Evolutionary conservation across 1,140 invertebrate genomes (phyloP).

Genomic region (Pissodes strobi): DNA sequence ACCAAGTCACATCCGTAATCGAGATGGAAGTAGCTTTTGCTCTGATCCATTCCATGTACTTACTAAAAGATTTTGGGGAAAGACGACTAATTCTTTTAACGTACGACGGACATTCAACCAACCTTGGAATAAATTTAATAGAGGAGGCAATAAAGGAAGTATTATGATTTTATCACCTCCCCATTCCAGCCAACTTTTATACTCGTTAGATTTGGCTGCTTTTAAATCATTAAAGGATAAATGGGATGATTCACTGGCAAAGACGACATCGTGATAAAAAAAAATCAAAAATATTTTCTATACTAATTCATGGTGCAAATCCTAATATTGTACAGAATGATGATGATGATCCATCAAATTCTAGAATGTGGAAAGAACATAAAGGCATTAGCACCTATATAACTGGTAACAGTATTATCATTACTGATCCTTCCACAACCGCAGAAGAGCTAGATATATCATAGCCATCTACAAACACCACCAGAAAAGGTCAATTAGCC

Average conservation of each 20-base stretch:
- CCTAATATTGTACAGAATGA: background rate
- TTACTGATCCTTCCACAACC: background rate
- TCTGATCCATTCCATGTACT: too few species aligned
- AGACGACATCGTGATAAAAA: background rate
- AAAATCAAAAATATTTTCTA: background rate
- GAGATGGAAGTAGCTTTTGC: too few species aligned
- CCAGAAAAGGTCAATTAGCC: too few species aligned
- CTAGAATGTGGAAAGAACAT: background rate
- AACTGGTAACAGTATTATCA: background rate
- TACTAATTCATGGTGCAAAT: background rate
- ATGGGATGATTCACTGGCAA: background rate
- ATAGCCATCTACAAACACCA: background rate
- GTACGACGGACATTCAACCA: background rate
- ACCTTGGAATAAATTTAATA: background rate
- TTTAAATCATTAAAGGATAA: background rate
- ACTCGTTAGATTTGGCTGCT: background rate
- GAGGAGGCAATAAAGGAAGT: too few species aligned
- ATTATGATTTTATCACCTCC: too few species aligned
- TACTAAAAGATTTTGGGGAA: background rate
- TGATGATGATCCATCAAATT: background rate
- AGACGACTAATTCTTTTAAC: background rate
- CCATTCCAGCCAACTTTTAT: background rate
- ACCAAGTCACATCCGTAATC: too few species aligned
- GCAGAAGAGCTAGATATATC: background rate
- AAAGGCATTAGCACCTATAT: background rate